Percentiles rank a stretch among this genome's conserved stretches.
Conservation (phyloP, 2,113 vertebrate species). For the Aegotheles bennettii region DNA sequence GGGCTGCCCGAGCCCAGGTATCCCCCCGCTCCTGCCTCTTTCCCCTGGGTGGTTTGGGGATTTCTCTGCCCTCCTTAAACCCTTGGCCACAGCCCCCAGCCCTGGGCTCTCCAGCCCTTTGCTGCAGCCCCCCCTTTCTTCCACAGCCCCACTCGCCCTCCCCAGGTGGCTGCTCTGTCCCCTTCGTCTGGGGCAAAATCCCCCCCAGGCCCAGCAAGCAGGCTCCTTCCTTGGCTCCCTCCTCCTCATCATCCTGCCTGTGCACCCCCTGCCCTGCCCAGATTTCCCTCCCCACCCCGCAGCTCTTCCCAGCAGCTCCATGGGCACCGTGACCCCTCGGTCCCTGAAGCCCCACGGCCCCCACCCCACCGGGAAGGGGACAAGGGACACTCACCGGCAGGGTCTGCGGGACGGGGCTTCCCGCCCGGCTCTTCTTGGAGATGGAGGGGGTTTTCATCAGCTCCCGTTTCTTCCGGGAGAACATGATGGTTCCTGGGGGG, state of each 20-base stretch:
- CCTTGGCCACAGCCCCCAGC: rapidly evolving
- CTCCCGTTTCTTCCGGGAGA: constrained; percentile 90
- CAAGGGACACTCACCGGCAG: constrained; percentile 76
- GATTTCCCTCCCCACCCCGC: rapidly evolving
- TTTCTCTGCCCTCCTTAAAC: background rate
- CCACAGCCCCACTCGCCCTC: rapidly evolving
- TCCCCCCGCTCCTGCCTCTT: rapidly evolving
- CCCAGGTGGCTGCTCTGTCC: background rate
- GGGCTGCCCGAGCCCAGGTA: rapidly evolving
- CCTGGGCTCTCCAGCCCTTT: rapidly evolving
- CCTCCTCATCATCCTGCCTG: too few species aligned
- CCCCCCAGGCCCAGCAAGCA: background rate
- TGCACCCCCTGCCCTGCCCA: background rate
- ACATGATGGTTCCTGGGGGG: constrained; percentile 76
- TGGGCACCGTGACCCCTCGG: background rate
- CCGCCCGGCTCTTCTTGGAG: constrained; percentile 91
- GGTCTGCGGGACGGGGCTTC: constrained; percentile 83
- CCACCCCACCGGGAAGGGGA: too few species aligned
- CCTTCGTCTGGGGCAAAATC: background rate
- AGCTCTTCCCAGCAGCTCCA: background rate
- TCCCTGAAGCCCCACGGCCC: too few species aligned
- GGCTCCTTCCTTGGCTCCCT: background rate
- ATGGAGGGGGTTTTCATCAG: constrained; percentile 94
- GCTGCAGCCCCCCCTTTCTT: background rate
- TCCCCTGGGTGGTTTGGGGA: background rate